Percentiles rank a stretch among this genome's conserved stretches.
Evolutionary conservation across 2,797 vertebrate species (phyloP).

Genomic region (Hydrolagus colliei): DNA sequence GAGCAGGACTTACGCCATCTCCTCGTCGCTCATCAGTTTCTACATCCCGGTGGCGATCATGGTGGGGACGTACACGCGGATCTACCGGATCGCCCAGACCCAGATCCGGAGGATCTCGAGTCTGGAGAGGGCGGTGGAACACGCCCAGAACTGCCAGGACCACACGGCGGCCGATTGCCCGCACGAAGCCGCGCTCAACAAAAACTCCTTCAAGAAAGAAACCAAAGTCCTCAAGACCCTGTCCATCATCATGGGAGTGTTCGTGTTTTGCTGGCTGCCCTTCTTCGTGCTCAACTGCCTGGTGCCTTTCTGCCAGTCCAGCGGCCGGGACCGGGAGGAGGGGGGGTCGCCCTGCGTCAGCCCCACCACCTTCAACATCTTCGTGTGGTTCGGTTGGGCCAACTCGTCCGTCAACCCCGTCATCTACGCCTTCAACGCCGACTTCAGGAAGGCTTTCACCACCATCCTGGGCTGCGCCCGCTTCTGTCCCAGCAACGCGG

Average conservation of each 20-base stretch:
- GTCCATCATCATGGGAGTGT: constrained; percentile 63
- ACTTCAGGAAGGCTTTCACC: constrained; percentile 63
- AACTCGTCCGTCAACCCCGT: constrained; percentile 69
- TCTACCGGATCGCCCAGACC: constrained; percentile 60
- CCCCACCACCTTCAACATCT: constrained; percentile 57
- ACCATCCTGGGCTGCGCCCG: constrained; percentile 58
- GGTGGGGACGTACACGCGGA: constrained; percentile 65
- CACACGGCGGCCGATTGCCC: constrained; percentile 41
- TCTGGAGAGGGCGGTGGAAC: constrained; percentile 52
- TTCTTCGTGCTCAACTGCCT: constrained; percentile 72
- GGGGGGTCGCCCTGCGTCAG: constrained; percentile 55
- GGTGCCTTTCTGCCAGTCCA: constrained; percentile 56
- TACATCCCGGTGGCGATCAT: constrained; percentile 69
- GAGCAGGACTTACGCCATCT: constrained; percentile 60
- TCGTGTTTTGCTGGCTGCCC: constrained; percentile 69
- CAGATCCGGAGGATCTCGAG: constrained; percentile 66
- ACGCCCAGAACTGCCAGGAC: constrained; percentile 44
- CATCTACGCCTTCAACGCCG: constrained; percentile 67
- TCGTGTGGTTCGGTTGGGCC: constrained; percentile 70
- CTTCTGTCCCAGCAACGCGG: constrained; percentile 50
- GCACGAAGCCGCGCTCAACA: constrained; percentile 42
- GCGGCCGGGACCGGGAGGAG: not conserved
- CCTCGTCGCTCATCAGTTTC: constrained; percentile 70
- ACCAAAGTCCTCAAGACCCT: constrained; percentile 69
- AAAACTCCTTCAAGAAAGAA: constrained; percentile 61